Conservation (phyloP, 2,113 vertebrate species). For the Pomatorhinus ruficollis region DNA sequence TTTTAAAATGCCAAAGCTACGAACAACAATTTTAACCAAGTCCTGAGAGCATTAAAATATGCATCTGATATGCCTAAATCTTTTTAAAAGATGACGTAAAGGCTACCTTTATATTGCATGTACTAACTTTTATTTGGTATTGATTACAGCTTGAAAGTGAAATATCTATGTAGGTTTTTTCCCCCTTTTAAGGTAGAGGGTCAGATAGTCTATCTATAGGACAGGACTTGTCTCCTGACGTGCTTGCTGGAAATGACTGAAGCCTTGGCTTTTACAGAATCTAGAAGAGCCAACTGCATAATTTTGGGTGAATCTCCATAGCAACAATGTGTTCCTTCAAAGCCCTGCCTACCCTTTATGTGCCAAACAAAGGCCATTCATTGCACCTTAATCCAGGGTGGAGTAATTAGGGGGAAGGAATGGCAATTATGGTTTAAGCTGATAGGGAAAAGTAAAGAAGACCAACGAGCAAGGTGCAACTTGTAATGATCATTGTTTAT, state of each 20-base stretch:
- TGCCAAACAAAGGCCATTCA: constrained; percentile 32
- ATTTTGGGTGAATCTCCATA: background rate
- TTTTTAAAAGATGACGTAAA: background rate
- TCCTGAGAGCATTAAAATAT: background rate
- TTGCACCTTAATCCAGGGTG: constrained; percentile 47
- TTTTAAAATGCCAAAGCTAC: background rate
- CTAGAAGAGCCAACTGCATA: background rate
- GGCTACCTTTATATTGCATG: background rate
- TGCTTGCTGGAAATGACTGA: background rate
- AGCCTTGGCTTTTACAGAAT: background rate
- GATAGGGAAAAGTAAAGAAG: constrained; percentile 28
- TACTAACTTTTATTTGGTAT: background rate
- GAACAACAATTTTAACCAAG: background rate
- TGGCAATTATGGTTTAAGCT: constrained; percentile 33
- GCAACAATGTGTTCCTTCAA: background rate
- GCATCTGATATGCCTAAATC: background rate
- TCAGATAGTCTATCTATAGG: background rate
- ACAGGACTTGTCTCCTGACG: background rate
- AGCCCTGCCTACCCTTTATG: constrained; percentile 12
- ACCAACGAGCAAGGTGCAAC: background rate
- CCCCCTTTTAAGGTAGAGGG: background rate
- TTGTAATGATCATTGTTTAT: constrained; percentile 27
- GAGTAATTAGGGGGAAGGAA: constrained; percentile 46
- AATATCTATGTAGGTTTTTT: background rate
- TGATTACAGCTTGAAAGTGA: background rate